Percentiles rank a stretch among this genome's conserved stretches.
Evolutionary conservation across 2,797 vertebrate species (phyloP).

Genomic region (Limnodromus scolopaceus): DNA sequence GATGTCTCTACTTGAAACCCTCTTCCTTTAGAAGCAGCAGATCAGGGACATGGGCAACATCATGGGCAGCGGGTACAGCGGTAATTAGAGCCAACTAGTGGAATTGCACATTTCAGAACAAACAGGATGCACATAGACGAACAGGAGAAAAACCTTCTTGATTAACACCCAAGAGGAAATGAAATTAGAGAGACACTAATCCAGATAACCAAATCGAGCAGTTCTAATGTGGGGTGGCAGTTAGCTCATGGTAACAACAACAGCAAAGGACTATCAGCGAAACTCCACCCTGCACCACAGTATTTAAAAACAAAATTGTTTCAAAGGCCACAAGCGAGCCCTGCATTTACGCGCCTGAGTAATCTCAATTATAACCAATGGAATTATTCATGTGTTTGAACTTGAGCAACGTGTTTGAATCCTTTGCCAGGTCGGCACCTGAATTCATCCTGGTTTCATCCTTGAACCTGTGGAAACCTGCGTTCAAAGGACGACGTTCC

Average conservation of each 20-base stretch:
- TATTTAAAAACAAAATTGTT: background rate
- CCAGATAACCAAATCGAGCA: background rate
- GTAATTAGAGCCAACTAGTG: background rate
- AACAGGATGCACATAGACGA: background rate
- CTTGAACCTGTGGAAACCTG: background rate
- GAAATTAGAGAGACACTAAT: background rate
- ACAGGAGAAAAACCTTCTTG: background rate
- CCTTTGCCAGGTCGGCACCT: background rate
- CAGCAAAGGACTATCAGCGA: background rate
- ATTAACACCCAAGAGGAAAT: slow-evolving; percentile 1
- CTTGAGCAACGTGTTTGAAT: background rate
- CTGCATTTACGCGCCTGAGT: background rate
- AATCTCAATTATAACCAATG: background rate
- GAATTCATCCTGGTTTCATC: background rate
- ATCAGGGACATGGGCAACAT: background rate
- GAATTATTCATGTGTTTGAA: background rate
- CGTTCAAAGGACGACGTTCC: background rate
- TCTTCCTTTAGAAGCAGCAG: background rate
- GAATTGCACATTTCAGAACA: background rate
- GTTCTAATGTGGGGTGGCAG: background rate
- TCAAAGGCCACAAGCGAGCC: background rate
- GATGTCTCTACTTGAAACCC: background rate
- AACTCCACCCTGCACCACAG: background rate
- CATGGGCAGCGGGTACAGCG: background rate
- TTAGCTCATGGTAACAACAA: background rate